phyloP scores from a whole-genome alignment of 1,140 invertebrate genomes.

The Parasteatoda tepidariorum region DNA sequence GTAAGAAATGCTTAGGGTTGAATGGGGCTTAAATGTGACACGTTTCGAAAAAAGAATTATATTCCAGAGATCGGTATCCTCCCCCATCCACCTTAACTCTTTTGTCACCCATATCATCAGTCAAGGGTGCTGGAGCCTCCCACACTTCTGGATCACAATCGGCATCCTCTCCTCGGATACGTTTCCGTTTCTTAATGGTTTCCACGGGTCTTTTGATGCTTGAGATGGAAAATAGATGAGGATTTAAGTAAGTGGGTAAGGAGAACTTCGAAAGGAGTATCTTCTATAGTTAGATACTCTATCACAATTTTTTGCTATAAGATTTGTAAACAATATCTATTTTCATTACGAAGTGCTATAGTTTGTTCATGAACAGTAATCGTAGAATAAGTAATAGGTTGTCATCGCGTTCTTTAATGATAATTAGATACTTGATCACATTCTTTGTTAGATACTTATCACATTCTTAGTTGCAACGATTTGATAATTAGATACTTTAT shows the following conservation, averaged over 20 bases:
- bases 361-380: no score
- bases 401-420: no score
- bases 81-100: slow-evolving; percentile 18
- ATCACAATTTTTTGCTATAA: no score
- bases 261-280: no score
- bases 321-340: no score
- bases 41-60: not conserved
- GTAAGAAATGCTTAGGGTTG: not conserved
- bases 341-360: no score
- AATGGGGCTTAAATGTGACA: not conserved
- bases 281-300: no score
- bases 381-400: no score
- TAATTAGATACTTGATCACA: no score
- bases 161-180: not conserved
- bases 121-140: not conserved
- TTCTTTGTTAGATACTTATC: no score
- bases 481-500: no score
- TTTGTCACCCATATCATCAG: slow-evolving; percentile 21
- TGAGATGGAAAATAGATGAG: not conserved
- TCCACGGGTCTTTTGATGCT: slow-evolving; percentile 14
- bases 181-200: slow-evolving; percentile 49
- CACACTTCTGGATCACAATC: not conserved
- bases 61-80: not conserved
- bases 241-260: not conserved
- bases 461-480: no score